Percentiles rank a stretch among this genome's conserved stretches.
Conservation (phyloP, 2,797 vertebrate species). For the Myoxocephalus aenaeus region DNA sequence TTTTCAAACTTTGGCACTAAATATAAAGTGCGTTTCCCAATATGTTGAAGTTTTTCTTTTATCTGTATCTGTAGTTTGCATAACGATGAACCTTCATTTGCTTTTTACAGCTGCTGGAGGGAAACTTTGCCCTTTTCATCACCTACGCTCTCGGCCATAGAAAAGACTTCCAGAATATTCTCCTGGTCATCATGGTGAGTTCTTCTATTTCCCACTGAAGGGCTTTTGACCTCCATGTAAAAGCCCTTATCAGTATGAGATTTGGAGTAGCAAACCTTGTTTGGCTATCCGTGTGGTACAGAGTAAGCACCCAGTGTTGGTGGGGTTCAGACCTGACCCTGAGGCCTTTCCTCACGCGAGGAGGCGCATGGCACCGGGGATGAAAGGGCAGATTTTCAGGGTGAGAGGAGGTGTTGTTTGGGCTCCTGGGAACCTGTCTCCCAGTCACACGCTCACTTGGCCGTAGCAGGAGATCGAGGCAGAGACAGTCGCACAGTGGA, state of each 20-base stretch:
- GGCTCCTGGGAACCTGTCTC: conserved; percentile 57
- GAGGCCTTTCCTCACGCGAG: conserved; percentile 8
- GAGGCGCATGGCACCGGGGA: conserved; percentile 16
- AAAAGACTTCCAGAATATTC: conserved; percentile 93
- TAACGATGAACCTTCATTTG: neutral
- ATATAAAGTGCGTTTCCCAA: neutral
- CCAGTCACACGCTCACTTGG: conserved; percentile 33
- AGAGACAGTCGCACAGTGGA: conserved; percentile 44
- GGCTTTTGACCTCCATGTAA: neutral
- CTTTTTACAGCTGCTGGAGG: conserved; percentile 89
- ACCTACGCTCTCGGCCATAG: conserved; percentile 91
- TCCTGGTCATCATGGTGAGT: conserved; percentile 95
- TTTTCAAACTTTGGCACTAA: neutral
- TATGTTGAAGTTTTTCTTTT: neutral
- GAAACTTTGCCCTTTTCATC: conserved; percentile 97
- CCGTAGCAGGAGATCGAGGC: conserved; percentile 38
- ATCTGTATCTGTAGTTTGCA: neutral
- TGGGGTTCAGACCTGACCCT: neutral
- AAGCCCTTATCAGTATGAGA: conserved; percentile 2
- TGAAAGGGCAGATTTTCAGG: conserved; percentile 65
- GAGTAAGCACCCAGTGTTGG: neutral
- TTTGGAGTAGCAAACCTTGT: conserved; percentile 2
- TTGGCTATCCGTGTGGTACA: neutral
- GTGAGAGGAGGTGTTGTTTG: conserved; percentile 65
- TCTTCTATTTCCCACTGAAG: conserved; percentile 12